Base-by-base conservation (phyloP, 2,113 vertebrate species). In the Lethenteron reissneri region DNA sequence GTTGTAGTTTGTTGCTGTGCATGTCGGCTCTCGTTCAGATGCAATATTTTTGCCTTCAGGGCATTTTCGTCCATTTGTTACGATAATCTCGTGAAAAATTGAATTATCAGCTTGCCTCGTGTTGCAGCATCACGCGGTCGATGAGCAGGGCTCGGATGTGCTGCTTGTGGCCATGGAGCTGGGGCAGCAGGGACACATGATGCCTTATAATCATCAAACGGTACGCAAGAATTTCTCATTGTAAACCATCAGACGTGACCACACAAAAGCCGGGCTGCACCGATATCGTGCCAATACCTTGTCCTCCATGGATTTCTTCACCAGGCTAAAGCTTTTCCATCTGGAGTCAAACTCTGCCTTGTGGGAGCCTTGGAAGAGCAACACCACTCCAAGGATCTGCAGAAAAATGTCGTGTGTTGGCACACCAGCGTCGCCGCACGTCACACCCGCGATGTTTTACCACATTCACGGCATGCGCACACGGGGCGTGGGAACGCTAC, bases 291-390 rank as follows among this genome's bases (percentile, higher is more conserved):
- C 41, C 41, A 41, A 41, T 70, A 97, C 92, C 83, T 85, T 84
- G 80, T 97, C 94, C 81, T 97, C 92, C 92, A 96, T 97, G 11
- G 92, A 94, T 77, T 92, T 97, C 79, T 97, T 97, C 76, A 97
- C 89, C 70, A 96, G 80, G 75, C 86, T 92, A 82, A 97, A 96
- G 80, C 92, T 97, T 79, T 95, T 97, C 92, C 92, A 96, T 41
- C 90, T 83, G 1, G 89, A 92, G 77, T 97, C 90, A 80, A 96
- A 96, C 79, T 97, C 92, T 57, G 92, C 85, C 74, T 95, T 97
- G 80, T 96, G 90, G 76, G 88, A 91, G 58, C 92, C 92, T 80
- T 88, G 94, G 74, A 95, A 96, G 41, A 92, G 88, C 73, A 97
- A 79, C 77, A 97, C 82, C 74, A 95, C 90, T 72, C 85, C 88